Base-by-base conservation (phyloP, 2,797 vertebrate genomes). In the Triplophysa yarkandensis region DNA sequence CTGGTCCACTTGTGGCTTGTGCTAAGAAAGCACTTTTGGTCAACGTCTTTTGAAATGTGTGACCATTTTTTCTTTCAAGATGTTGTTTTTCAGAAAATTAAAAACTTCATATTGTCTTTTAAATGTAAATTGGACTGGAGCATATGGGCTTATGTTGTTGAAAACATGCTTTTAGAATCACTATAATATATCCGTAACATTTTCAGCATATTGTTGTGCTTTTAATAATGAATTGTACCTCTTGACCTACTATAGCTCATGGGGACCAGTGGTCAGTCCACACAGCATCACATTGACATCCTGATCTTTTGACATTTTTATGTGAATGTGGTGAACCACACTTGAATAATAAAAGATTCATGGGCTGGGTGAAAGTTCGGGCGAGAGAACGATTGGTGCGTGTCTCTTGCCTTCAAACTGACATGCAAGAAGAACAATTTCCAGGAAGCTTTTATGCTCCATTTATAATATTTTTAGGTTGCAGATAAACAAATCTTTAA, bases 281-380 rank as follows among this genome's bases (percentile, higher is more conserved):
- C 73, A 71, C 57, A 16, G 60, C 58, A 27, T 55, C 68, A 39
- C 57, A 70, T 41, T 50, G 72, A 44, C 61, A 48, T 72, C 73
- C 60, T 30, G 55, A 23, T 9, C 48, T 25, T 46, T 60, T 48
- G 68, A 81, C 30, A 70, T 76, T 77, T 79, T 79, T 57, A 74
- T 73, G 57, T 19, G 64, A 36, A 32, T 78, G 76, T 28, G 76
- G 78, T 58, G 68, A 78, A 80, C 72, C 68, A 67, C 58, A 52
- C n/a, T 39, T 34, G 65, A 73, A 66, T 72, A 79, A 28, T 55
- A 39, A 58, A 73, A 77, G 68, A 76, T 73, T 67, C 44, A 77
- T 41, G 48, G n/a, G 21, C 44, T 60, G 43, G 41, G 32, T 71
- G 74, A 48, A 80, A 80, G 75, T 75, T 64, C 28, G 67, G 73